Conservation (phyloP, 2,113 vertebrate species). For the Gnathonemus echidnorhynchus region DNA sequence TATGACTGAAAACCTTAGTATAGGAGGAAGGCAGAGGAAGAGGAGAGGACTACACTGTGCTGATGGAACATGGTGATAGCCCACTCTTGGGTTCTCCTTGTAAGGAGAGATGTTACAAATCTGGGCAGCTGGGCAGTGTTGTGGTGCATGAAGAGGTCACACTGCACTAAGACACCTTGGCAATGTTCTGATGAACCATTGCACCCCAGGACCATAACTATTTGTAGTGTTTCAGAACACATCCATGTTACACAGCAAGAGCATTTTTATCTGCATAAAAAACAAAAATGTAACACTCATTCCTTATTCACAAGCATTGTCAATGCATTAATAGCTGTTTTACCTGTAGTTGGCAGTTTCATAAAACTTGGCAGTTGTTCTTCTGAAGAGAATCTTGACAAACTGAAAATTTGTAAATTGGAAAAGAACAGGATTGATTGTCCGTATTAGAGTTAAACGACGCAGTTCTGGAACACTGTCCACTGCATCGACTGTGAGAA, state of each 20-base stretch:
- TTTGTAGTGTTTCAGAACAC: neutral
- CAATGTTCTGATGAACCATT: neutral
- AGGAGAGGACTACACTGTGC: neutral
- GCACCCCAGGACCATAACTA: neutral
- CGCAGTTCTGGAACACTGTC: neutral
- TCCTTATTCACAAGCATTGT: neutral
- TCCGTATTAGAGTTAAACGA: neutral
- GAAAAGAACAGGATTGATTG: neutral
- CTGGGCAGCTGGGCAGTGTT: neutral
- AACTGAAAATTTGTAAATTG: neutral
- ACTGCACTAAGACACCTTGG: neutral
- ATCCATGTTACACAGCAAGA: neutral
- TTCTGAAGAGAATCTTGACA: neutral
- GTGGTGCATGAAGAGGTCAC: neutral
- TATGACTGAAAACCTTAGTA: neutral
- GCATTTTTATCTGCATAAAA: neutral
- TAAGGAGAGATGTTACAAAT: neutral
- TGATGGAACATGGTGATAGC: neutral
- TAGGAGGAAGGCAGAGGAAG: neutral
- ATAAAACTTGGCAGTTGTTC: neutral
- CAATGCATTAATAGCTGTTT: neutral
- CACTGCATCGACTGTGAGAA: neutral
- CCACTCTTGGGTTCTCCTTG: neutral
- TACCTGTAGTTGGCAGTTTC: neutral
- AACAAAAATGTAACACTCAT: neutral